Conservation (phyloP, 1,140 invertebrate species). For the Trichonephila clavipes region DNA sequence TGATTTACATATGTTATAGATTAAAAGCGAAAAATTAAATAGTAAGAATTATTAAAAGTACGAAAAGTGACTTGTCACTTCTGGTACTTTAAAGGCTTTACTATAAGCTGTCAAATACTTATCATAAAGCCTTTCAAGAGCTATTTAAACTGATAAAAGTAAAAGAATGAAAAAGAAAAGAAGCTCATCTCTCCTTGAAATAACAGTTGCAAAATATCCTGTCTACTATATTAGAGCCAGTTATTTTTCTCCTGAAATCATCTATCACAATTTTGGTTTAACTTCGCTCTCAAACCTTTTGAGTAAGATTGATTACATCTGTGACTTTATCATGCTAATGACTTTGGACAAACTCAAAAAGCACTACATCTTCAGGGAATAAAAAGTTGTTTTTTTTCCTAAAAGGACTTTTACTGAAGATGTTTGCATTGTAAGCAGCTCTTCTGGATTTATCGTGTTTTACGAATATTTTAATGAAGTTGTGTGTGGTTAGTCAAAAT, state of each 20-base stretch:
- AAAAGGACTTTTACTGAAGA: not conserved
- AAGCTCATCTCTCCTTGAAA: too few relatives aligned
- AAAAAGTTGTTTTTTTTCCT: not conserved
- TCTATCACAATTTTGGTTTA: slow-evolving; percentile 17
- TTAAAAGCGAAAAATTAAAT: too few relatives aligned
- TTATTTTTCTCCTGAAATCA: not conserved
- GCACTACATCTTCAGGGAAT: not conserved
- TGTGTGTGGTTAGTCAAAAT: too few relatives aligned
- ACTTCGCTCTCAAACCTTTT: not conserved
- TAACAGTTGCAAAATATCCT: not conserved
- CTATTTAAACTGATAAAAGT: not conserved
- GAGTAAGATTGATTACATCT: slow-evolving; percentile 4
- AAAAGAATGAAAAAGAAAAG: not conserved
- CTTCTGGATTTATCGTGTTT: not conserved
- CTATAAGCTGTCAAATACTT: not conserved
- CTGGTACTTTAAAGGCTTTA: too few relatives aligned
- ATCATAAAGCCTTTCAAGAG: not conserved
- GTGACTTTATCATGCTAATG: not conserved
- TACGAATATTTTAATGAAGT: not conserved
- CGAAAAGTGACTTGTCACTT: too few relatives aligned
- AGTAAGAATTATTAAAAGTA: too few relatives aligned
- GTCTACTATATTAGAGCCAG: not conserved
- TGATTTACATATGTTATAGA: too few relatives aligned
- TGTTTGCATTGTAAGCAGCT: not conserved
- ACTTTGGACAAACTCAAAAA: not conserved